A percentile compares a stretch with the other conserved stretches of the same genome.
Conservation (phyloP, 2,888 invertebrate species). For the Neoascia interrupta region DNA sequence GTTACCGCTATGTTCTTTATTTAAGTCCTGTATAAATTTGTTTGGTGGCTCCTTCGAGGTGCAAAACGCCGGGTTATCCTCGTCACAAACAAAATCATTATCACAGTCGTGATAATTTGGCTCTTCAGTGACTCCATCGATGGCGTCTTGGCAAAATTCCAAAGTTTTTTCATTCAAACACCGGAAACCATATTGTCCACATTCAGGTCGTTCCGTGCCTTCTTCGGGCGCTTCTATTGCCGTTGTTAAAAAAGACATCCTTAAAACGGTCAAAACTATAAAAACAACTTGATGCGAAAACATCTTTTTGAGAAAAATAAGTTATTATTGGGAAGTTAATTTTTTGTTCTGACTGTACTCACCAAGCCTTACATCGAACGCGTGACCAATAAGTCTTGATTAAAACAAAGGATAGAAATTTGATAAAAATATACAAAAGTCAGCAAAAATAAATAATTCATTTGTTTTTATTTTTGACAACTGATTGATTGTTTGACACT, state of each 20-base stretch:
- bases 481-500: not conserved
- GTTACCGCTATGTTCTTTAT: not conserved
- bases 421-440: conserved; percentile 17
- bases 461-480: conserved; percentile 25
- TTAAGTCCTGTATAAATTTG: not conserved
- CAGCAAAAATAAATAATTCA: conserved; percentile 1
- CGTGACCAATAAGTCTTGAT: too few species aligned
- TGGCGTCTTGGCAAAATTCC: conserved; percentile 60
- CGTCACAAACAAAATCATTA: conserved; percentile 68
- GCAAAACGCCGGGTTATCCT: conserved; percentile 71
- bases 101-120: conserved; percentile 51
- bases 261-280: conserved; percentile 7
- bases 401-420: not conserved
- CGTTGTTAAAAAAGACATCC: too few species aligned
- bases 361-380: conserved; percentile 6
- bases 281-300: not conserved
- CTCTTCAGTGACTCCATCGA: conserved; percentile 56
- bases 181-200: conserved; percentile 71
- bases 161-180: conserved; percentile 62
- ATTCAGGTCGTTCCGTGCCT: not conserved
- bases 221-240: conserved; percentile 8
- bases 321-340: not conserved
- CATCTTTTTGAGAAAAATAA: not conserved
- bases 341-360: not conserved
- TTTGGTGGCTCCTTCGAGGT: conserved; percentile 54